Percentiles rank a stretch among this genome's conserved stretches.
These are phyloP conservation scores for Microtus montanus DNA, from an alignment of 2,113 vertebrate genomes.

Conservation along the genomic window DNA sequence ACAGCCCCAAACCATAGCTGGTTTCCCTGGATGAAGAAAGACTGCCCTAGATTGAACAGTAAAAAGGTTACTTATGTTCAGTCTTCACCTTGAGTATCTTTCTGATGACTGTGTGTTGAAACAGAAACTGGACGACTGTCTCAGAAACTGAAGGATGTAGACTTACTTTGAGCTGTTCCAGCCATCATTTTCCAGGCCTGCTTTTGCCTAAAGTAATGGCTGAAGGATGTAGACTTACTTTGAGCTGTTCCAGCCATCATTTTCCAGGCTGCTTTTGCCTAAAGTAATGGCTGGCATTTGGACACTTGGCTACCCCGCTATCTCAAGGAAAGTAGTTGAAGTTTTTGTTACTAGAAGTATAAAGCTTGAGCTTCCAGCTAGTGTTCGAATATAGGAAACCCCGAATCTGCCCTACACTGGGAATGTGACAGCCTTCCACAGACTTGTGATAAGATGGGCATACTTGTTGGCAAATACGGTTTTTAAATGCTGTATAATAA, in stretches of 20 bases:
- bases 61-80: too few relatives aligned
- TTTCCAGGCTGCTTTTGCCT: not conserved
- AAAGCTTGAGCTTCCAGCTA: not conserved
- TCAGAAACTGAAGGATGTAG: accelerated
- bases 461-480: not conserved
- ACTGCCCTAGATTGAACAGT: not conserved
- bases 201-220: not conserved
- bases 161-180: not conserved
- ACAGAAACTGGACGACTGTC: not conserved
- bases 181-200: not conserved
- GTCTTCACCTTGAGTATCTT: not conserved
- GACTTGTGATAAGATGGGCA: not conserved
- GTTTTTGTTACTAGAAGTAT: not conserved
- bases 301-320: not conserved
- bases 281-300: not conserved
- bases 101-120: not conserved
- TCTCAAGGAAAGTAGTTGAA: not conserved
- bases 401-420: not conserved
- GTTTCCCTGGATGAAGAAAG: not conserved
- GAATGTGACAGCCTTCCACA: not conserved
- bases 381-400: not conserved
- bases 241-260: not conserved
- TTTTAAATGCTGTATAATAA: not conserved
- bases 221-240: accelerated
- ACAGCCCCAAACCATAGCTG: not conserved